These are phyloP conservation scores for Anolis apletophallus DNA, from an alignment of 2,797 vertebrate genomes.

Conservation along the genomic window DNA sequence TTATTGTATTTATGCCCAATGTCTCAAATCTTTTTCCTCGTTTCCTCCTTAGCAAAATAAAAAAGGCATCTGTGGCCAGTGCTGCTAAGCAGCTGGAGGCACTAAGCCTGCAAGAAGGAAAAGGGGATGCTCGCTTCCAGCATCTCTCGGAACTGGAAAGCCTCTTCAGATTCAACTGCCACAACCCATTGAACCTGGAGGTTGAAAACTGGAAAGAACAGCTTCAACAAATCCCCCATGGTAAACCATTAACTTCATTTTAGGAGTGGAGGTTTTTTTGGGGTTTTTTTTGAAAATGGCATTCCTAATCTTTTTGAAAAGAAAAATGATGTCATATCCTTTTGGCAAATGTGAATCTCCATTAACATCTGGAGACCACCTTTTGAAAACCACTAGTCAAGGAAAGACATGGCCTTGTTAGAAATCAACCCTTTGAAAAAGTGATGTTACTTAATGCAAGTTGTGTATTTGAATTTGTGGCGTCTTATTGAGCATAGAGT, in stretches of 20 bases:
- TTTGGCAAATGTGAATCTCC: no score
- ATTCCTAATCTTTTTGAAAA: no score
- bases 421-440: no score
- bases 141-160: slow-evolving; percentile 77
- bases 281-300: no score
- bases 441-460: no score
- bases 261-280: neutral
- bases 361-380: no score
- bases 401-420: no score
- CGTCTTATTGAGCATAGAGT: neutral
- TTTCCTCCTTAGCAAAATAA: slow-evolving; percentile 81
- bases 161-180: slow-evolving; percentile 83
- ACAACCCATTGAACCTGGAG: slow-evolving; percentile 67
- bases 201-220: slow-evolving; percentile 76
- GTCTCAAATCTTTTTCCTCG: neutral
- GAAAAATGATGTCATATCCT: no score
- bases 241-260: slow-evolving; percentile 57
- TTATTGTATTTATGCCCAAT: neutral
- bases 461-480: neutral
- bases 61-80: slow-evolving; percentile 73
- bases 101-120: slow-evolving; percentile 77
- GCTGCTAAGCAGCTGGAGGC: slow-evolving; percentile 78
- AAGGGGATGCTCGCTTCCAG: slow-evolving; percentile 19
- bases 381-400: no score
- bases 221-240: slow-evolving; percentile 76